These are phyloP conservation scores for Salmo trutta DNA, from an alignment of 2,797 vertebrate genomes.

Conservation along the genomic window DNA sequence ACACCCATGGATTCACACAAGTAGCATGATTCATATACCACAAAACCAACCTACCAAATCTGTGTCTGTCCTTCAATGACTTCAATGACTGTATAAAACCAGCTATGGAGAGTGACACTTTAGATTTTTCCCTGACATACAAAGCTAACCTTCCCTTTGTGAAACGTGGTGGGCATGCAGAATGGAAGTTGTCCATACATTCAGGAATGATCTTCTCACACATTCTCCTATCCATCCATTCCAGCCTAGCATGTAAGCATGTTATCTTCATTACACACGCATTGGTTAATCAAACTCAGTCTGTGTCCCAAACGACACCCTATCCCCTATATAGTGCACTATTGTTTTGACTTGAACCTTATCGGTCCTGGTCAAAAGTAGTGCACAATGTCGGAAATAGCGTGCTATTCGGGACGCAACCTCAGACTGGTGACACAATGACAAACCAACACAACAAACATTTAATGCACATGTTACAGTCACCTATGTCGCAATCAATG, in stretches of 20 bases:
- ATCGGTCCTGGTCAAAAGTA: no score
- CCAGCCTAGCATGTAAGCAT: constrained; percentile 3
- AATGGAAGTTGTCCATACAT: neutral
- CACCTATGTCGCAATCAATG: neutral
- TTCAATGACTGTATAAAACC: neutral
- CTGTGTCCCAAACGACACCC: neutral
- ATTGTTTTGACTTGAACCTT: neutral
- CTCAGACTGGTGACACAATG: no score
- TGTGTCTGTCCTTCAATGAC: constrained; percentile 33
- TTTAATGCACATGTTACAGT: neutral
- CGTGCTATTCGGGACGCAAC: no score
- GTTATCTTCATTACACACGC: neutral
- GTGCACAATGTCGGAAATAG: no score
- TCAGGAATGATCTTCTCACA: constrained; percentile 10
- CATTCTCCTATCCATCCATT: constrained; percentile 35
- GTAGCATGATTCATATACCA: constrained; percentile 30
- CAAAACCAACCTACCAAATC: constrained; percentile 28
- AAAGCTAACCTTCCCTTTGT: constrained; percentile 1
- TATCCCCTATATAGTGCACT: neutral
- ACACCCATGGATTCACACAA: constrained; percentile 13
- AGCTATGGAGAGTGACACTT: neutral
- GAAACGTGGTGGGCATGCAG: neutral
- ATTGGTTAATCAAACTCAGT: neutral
- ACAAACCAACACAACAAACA: no score
- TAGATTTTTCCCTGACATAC: neutral